Conservation (phyloP, 1,140 invertebrate genomes). For the Lineus longissimus region DNA sequence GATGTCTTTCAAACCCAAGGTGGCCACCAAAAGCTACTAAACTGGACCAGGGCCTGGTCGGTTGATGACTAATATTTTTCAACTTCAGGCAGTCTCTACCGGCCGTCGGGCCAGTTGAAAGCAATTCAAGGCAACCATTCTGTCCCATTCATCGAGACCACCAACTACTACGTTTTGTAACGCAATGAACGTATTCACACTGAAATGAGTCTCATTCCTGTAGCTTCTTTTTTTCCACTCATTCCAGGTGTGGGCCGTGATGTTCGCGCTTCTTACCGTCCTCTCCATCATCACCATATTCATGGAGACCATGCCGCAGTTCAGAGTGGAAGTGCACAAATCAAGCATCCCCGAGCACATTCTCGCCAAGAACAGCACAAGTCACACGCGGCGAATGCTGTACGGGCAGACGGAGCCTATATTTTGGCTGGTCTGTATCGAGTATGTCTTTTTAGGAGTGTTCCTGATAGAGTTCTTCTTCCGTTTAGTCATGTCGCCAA, state of each 20-base stretch:
- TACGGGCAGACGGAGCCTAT: background rate
- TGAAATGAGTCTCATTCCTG: no score
- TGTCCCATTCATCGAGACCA: no score
- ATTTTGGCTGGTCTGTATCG: background rate
- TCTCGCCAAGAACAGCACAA: background rate
- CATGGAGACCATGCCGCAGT: conserved; percentile 1
- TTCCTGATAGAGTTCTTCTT: background rate
- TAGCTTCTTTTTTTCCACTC: background rate
- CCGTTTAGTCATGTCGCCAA: background rate
- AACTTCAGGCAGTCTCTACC: no score
- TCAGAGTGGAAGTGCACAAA: background rate
- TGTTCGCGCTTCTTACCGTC: background rate
- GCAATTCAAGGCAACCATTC: no score
- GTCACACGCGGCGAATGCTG: background rate
- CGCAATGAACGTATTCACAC: no score
- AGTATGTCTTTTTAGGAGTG: background rate
- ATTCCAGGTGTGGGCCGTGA: conserved; percentile 2
- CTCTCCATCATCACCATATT: background rate
- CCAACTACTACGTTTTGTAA: no score
- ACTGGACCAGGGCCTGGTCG: no score
- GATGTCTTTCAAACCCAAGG: no score
- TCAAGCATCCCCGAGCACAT: background rate
- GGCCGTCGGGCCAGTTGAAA: no score
- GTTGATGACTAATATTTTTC: no score
- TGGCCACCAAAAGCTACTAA: no score